Percentiles rank a stretch among this genome's conserved stretches.
These are phyloP conservation scores for Mythimna pallens DNA, from an alignment of 2,888 invertebrate species.

Conservation along the genomic window DNA sequence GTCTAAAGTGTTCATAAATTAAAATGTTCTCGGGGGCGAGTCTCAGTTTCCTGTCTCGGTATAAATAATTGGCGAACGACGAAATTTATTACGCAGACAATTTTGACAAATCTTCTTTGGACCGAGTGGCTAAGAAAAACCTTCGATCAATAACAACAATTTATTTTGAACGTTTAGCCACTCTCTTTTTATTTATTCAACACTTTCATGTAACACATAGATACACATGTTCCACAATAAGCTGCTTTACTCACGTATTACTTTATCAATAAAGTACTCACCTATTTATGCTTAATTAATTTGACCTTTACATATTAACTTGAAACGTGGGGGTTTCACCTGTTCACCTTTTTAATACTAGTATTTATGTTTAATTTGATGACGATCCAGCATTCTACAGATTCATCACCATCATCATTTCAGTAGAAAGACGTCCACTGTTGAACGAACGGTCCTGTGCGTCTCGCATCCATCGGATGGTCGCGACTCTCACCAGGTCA, in stretches of 20 bases:
- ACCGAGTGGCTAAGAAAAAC: constrained; percentile 69
- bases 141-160: constrained; percentile 54
- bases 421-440: too few species aligned
- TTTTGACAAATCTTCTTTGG: constrained; percentile 80
- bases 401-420: too few species aligned
- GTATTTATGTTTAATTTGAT: too few species aligned
- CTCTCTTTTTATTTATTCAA: constrained; percentile 12
- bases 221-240: background rate
- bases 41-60: constrained; percentile 82
- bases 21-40: constrained; percentile 79
- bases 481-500: too few species aligned
- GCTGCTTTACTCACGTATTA: background rate
- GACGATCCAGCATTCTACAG: too few species aligned
- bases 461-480: too few species aligned
- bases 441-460: too few species aligned
- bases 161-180: constrained; percentile 17
- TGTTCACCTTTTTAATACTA: too few species aligned
- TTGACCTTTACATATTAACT: too few species aligned
- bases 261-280: background rate
- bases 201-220: background rate
- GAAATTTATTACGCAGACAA: constrained; percentile 84
- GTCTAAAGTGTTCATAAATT: constrained; percentile 85
- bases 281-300: too few species aligned
- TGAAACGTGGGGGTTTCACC: too few species aligned
- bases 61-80: constrained; percentile 85